Conservation (phyloP, 2,888 invertebrate genomes). For the Norana najaformis region DNA sequence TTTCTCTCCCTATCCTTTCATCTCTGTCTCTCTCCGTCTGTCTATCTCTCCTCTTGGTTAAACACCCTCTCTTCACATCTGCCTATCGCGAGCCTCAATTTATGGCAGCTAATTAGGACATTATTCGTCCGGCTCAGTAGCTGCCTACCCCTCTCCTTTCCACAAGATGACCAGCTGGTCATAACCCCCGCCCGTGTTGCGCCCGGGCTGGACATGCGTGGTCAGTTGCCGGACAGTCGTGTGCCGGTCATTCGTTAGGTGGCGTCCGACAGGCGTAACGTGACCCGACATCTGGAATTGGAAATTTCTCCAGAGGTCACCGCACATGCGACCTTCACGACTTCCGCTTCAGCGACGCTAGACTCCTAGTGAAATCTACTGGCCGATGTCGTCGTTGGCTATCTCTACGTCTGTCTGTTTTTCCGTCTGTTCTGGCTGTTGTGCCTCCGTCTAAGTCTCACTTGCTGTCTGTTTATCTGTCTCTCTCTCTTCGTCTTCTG, state of each 20-base stretch:
- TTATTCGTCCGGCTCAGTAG: not conserved
- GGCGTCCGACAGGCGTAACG: not conserved
- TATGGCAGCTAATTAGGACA: slow-evolving; percentile 13
- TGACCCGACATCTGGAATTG: not conserved
- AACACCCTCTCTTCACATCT: not conserved
- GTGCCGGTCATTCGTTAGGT: not conserved
- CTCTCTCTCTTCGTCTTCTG: not conserved
- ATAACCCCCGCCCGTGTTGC: not conserved
- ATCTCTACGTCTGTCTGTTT: no score
- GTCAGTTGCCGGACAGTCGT: not conserved
- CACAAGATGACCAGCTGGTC: slow-evolving; percentile 1
- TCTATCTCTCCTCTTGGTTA: not conserved
- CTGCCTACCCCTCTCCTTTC: not conserved
- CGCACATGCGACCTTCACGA: not conserved
- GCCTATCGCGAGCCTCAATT: slow-evolving; percentile 13
- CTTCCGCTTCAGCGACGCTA: not conserved
- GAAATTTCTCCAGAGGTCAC: not conserved
- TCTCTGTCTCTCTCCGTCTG: no score
- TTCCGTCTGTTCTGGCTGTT: not conserved
- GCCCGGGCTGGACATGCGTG: not conserved
- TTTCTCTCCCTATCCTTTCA: not conserved
- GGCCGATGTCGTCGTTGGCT: not conserved
- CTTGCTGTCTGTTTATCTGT: not conserved
- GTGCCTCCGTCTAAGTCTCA: no score
- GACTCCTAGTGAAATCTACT: not conserved